phyloP scores from a whole-genome alignment of 2,113 vertebrate genomes.

The Tretioscincus oriximinensis region DNA sequence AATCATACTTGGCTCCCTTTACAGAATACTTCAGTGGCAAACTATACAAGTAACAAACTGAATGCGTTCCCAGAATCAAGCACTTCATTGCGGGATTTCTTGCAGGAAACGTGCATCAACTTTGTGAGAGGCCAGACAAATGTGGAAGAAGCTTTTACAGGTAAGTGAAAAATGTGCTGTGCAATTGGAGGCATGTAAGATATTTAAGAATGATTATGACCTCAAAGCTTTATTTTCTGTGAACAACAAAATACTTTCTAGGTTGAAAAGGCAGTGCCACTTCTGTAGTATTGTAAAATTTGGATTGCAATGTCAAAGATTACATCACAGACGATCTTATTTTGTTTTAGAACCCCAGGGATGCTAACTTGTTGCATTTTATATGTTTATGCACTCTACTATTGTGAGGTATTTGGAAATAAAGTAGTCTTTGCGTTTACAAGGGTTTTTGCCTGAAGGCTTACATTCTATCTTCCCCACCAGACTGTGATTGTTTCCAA shows the following conservation, averaged over 20 bases:
- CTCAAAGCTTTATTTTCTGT: background rate
- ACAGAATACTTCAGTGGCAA: background rate
- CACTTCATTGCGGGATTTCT: conserved; percentile 63
- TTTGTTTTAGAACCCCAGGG: background rate
- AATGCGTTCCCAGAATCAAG: conserved; percentile 65
- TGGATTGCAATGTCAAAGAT: background rate
- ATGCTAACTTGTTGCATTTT: background rate
- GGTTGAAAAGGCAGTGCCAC: background rate
- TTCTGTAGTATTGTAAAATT: background rate
- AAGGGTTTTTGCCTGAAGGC: too few species aligned
- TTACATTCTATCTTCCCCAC: too few species aligned
- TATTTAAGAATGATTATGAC: background rate
- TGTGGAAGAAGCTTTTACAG: background rate
- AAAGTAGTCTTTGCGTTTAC: too few species aligned
- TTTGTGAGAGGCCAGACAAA: conserved; percentile 38
- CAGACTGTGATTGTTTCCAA: too few species aligned
- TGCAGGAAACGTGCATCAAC: conserved; percentile 69
- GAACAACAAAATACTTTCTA: background rate
- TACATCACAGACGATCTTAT: background rate
- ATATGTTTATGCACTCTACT: too few species aligned
- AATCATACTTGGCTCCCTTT: conserved; percentile 47
- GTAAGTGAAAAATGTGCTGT: background rate
- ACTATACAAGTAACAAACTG: conserved; percentile 48
- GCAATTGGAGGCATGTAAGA: background rate
- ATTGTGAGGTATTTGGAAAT: too few species aligned